Conservation (phyloP, 2,888 invertebrate species). For the Holacanthella duospinosa region DNA sequence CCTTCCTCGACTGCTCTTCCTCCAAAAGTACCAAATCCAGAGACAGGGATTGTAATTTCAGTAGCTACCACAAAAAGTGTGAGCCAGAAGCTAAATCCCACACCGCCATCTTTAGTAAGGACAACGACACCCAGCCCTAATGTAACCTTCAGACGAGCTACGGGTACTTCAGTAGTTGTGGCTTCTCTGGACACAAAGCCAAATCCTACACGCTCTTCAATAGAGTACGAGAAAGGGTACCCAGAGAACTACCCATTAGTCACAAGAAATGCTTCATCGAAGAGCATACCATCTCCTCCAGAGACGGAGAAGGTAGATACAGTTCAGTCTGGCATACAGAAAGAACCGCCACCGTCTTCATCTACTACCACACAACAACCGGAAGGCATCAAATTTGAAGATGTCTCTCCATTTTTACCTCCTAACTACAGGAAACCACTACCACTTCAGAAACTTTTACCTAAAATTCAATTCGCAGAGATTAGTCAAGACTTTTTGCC, state of each 20-base stretch:
- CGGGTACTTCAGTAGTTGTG: conserved; percentile 51
- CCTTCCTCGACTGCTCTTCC: conserved; percentile 15
- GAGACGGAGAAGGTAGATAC: background rate
- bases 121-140: conserved; percentile 31
- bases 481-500: conserved; percentile 47
- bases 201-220: background rate
- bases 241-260: no score
- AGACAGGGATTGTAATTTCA: conserved; percentile 28
- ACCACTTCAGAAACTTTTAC: conserved; percentile 33
- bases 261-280: conserved; percentile 37
- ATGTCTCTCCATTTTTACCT: conserved; percentile 19
- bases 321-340: background rate
- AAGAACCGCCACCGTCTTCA: conserved; percentile 17
- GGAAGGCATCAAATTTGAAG: conserved; percentile 18
- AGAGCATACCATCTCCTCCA: background rate
- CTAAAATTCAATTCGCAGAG: conserved; percentile 38
- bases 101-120: no score
- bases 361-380: conserved; percentile 25
- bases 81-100: conserved; percentile 10
- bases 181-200: conserved; percentile 38
- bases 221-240: conserved; percentile 30
- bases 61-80: conserved; percentile 33
- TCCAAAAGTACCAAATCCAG: conserved; percentile 11
- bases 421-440: conserved; percentile 37
- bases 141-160: conserved; percentile 31